Percentiles rank a stretch among this genome's conserved stretches.
These are phyloP conservation scores for Eupithecia dodoneata DNA, from an alignment of 2,888 invertebrate genomes.

Conservation along the genomic window DNA sequence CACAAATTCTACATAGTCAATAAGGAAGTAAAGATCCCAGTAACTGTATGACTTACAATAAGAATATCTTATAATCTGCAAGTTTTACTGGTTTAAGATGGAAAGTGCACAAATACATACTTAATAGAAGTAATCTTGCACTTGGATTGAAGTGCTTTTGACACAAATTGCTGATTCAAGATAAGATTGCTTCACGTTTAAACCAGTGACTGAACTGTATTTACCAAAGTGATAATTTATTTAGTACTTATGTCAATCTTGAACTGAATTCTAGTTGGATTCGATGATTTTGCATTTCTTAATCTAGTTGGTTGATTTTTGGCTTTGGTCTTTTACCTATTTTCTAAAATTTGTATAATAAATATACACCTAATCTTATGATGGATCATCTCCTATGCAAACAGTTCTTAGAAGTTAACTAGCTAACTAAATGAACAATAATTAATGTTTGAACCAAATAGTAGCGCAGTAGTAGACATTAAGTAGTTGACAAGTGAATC, in stretches of 20 bases:
- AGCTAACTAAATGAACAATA: background rate
- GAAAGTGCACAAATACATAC: constrained; percentile 76
- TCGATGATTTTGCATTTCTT: constrained; percentile 1
- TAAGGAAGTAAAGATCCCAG: constrained; percentile 91
- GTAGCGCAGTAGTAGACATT: background rate
- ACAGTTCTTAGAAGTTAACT: background rate
- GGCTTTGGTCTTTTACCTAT: background rate
- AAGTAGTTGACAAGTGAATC: background rate
- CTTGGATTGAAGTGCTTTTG: constrained; percentile 49
- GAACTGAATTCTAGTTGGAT: constrained; percentile 34
- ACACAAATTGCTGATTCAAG: constrained; percentile 41
- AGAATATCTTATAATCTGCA: constrained; percentile 51
- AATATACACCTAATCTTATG: background rate
- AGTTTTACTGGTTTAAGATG: constrained; percentile 54
- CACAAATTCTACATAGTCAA: constrained; percentile 98
- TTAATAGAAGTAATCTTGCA: constrained; percentile 59
- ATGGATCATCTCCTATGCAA: background rate
- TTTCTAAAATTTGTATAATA: background rate
- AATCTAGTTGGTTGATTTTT: constrained; percentile 9
- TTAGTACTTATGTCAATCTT: constrained; percentile 25
- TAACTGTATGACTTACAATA: constrained; percentile 82
- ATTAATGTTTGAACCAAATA: background rate
- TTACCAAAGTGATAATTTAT: constrained; percentile 52
- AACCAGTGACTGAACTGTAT: constrained; percentile 51
- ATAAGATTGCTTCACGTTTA: constrained; percentile 47